These are phyloP conservation scores for Fabriciana adippe DNA, from an alignment of 2,888 invertebrate species.

Conservation along the genomic window DNA sequence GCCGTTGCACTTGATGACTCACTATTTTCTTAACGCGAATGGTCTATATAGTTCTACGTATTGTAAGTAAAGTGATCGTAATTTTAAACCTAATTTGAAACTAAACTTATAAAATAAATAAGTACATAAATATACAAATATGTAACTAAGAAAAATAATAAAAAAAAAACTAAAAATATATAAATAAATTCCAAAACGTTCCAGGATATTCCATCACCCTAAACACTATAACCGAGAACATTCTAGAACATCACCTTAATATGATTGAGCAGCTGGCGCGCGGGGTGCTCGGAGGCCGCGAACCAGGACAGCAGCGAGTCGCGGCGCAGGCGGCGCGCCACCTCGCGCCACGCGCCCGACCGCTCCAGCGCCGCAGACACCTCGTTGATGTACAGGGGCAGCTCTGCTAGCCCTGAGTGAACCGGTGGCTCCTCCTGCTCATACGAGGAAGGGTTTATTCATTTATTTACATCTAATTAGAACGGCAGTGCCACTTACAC, in stretches of 20 bases:
- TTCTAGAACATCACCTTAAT: slow-evolving; percentile 46
- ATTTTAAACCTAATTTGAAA: too few relatives aligned
- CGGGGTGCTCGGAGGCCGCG: slow-evolving; percentile 75
- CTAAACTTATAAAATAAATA: too few relatives aligned
- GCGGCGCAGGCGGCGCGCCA: slow-evolving; percentile 80
- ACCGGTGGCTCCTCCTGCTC: slow-evolving; percentile 23
- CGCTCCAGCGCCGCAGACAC: slow-evolving; percentile 79
- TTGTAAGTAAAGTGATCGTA: too few relatives aligned
- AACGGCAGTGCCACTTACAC: too few relatives aligned
- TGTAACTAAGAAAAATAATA: too few relatives aligned
- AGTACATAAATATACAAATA: too few relatives aligned
- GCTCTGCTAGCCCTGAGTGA: slow-evolving; percentile 42
- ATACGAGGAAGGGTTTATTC: background rate
- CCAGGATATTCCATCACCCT: too few relatives aligned
- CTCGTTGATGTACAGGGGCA: slow-evolving; percentile 58
- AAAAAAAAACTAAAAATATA: too few relatives aligned
- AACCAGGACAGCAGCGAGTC: slow-evolving; percentile 76
- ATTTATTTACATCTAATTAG: background rate
- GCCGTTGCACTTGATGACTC: too few relatives aligned
- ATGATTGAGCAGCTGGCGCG: slow-evolving; percentile 79
- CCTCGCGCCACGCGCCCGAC: slow-evolving; percentile 81
- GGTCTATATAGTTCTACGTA: too few relatives aligned
- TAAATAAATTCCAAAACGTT: too few relatives aligned
- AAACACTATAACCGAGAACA: background rate
- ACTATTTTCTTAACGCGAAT: too few relatives aligned